Evolutionary conservation across 1,140 invertebrate species (phyloP).

Genomic region (Eurosta solidaginis): DNA sequence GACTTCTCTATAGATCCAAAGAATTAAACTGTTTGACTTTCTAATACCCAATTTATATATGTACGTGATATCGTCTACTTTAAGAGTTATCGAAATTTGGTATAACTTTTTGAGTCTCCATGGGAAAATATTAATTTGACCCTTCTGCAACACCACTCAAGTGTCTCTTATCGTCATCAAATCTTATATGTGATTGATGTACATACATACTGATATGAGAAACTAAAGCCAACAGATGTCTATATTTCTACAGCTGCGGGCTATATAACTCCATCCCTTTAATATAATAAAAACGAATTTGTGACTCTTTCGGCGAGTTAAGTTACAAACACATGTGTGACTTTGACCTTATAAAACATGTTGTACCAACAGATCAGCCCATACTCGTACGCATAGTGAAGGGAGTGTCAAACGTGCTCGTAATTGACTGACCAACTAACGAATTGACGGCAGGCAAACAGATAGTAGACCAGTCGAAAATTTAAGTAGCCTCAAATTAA

Average conservation of each 20-base stretch:
- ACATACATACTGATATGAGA: too few relatives aligned
- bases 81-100: too few relatives aligned
- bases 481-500: not conserved
- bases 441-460: too few relatives aligned
- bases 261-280: not conserved
- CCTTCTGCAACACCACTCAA: too few relatives aligned
- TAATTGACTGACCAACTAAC: not conserved
- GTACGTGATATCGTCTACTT: too few relatives aligned
- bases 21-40: too few relatives aligned
- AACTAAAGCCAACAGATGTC: not conserved
- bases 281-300: not conserved
- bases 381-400: not conserved
- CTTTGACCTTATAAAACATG: slow-evolving; percentile 1
- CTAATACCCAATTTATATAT: too few relatives aligned
- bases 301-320: not conserved
- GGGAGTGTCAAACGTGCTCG: not conserved
- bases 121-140: too few relatives aligned
- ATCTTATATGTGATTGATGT: too few relatives aligned
- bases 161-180: too few relatives aligned
- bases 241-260: not conserved
- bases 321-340: slow-evolving; percentile 12
- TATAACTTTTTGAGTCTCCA: too few relatives aligned
- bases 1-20: too few relatives aligned
- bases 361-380: not conserved
- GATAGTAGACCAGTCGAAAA: not conserved